Conservation (phyloP, 2,888 invertebrate species). For the Mactromeris polynyma region DNA sequence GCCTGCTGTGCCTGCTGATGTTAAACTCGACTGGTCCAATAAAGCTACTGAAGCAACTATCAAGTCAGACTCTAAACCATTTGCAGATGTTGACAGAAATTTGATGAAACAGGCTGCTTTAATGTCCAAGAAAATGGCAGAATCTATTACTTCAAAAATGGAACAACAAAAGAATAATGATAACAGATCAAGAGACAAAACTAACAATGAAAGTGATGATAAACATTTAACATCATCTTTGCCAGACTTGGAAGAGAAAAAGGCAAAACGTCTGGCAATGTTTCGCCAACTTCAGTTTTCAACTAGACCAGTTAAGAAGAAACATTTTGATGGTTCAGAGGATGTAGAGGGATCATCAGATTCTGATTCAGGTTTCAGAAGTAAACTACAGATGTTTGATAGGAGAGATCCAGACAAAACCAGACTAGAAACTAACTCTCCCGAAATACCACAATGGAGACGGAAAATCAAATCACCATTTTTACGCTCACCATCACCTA, state of each 20-base stretch:
- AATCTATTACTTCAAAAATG: constrained; percentile 45
- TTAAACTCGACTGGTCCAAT: constrained; percentile 58
- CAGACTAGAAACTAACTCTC: background rate
- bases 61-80: constrained; percentile 23
- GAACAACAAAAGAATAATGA: constrained; percentile 38
- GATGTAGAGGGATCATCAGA: constrained; percentile 22
- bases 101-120: constrained; percentile 59
- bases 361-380: constrained; percentile 39
- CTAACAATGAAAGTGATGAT: constrained; percentile 8
- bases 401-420: constrained; percentile 45
- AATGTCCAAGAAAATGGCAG: constrained; percentile 67
- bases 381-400: constrained; percentile 41
- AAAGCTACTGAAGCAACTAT: constrained; percentile 17
- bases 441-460: constrained; percentile 2
- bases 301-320: constrained; percentile 65
- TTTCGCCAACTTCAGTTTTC: constrained; percentile 58
- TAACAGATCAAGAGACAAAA: background rate
- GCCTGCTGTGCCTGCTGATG: constrained; percentile 35
- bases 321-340: constrained; percentile 42
- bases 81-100: constrained; percentile 60
- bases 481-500: constrained; percentile 46
- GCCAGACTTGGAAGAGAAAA: constrained; percentile 37
- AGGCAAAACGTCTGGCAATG: constrained; percentile 51
- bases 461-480: constrained; percentile 61
- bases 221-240: constrained; percentile 5